These are phyloP conservation scores for Enoplosus armatus DNA, from an alignment of 2,797 vertebrate genomes.

Conservation along the genomic window DNA sequence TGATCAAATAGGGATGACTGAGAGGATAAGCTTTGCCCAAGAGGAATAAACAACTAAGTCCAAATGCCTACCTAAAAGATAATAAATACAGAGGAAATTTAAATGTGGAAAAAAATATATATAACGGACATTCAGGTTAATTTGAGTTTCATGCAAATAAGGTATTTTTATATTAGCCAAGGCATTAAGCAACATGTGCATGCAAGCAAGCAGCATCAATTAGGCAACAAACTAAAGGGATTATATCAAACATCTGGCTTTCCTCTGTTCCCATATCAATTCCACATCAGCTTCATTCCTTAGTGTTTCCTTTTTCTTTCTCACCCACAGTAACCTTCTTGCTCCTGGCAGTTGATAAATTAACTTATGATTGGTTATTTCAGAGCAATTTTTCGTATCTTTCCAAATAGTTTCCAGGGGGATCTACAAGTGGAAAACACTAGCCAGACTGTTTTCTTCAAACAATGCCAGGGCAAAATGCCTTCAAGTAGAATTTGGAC, in stretches of 20 bases:
- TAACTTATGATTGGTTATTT: conserved; percentile 71
- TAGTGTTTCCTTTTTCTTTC: conserved; percentile 66
- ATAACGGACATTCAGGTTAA: conserved; percentile 36
- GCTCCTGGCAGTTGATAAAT: conserved; percentile 74
- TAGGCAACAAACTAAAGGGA: conserved; percentile 44
- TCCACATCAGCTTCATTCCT: conserved; percentile 60
- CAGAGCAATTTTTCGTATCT: conserved; percentile 67
- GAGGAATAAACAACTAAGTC: conserved; percentile 60
- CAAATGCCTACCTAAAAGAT: conserved; percentile 47
- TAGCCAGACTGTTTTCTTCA: conserved; percentile 60
- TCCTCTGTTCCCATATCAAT: conserved; percentile 56
- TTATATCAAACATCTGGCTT: conserved; percentile 69
- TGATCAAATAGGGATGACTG: conserved; percentile 57
- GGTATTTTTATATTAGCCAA: conserved; percentile 29
- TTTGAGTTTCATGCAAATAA: conserved; percentile 41
- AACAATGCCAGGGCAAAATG: conserved; percentile 52
- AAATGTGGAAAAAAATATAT: conserved; percentile 28
- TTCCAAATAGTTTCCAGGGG: conserved; percentile 65
- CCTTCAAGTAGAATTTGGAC: conserved; percentile 46
- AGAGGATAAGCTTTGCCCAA: conserved; percentile 43
- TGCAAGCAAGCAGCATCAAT: conserved; percentile 51
- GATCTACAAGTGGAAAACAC: conserved; percentile 61
- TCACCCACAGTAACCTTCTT: conserved; percentile 57
- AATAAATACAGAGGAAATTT: conserved; percentile 36
- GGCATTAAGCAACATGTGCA: conserved; percentile 51